These are phyloP conservation scores for Apeltes quadracus DNA, from an alignment of 2,113 vertebrate species.

Conservation along the genomic window DNA sequence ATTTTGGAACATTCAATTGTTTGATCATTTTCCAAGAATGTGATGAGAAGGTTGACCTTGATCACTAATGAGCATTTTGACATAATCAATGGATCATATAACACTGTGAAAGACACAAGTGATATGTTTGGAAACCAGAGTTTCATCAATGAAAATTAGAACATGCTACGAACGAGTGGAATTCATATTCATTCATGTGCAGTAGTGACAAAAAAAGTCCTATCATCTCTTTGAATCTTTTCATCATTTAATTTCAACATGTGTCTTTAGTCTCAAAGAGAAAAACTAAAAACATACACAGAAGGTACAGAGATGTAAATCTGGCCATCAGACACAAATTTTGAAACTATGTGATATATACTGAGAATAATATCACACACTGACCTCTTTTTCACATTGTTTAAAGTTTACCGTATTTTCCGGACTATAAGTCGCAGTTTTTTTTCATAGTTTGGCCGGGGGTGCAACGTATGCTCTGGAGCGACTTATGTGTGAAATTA, in stretches of 20 bases:
- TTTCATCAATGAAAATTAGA: neutral
- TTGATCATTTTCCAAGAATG: too few species aligned
- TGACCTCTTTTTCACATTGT: neutral
- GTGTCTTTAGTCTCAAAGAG: neutral
- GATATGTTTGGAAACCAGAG: neutral
- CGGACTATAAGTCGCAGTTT: too few species aligned
- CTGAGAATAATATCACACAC: neutral
- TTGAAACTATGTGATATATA: neutral
- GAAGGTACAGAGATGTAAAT: neutral
- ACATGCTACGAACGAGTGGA: neutral
- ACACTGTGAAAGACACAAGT: neutral
- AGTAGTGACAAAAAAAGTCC: neutral
- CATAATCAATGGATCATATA: neutral
- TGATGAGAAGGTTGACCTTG: neutral
- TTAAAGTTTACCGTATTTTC: too few species aligned
- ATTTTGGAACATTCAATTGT: neutral
- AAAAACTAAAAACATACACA: neutral
- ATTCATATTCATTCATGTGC: neutral
- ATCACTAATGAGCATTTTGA: neutral
- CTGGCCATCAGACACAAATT: neutral
- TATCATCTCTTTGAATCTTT: neutral
- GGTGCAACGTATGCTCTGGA: too few species aligned
- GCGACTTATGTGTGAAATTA: too few species aligned
- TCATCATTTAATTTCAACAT: too few species aligned
- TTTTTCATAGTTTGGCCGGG: too few species aligned